Evolutionary conservation across 2,797 vertebrate species (phyloP).

Genomic region (Acrossocheilus fasciatus): DNA sequence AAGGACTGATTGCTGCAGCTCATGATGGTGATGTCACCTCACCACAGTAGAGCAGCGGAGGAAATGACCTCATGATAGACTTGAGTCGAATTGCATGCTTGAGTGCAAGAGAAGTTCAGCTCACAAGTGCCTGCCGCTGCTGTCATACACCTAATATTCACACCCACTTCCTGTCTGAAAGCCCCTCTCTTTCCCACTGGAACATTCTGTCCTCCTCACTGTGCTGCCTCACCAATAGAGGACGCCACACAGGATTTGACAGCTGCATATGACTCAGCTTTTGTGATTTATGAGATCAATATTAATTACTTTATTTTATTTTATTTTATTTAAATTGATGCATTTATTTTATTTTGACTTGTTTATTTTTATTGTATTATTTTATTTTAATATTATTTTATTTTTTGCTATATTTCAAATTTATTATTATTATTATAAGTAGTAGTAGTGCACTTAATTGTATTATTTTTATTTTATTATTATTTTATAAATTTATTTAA

Average conservation of each 20-base stretch:
- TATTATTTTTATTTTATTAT: too few species aligned
- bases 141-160: neutral
- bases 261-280: neutral
- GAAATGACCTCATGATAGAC: neutral
- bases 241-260: neutral
- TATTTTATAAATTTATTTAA: too few species aligned
- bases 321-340: too few species aligned
- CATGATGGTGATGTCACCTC: constrained; percentile 13
- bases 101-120: neutral
- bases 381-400: too few species aligned
- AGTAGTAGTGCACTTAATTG: too few species aligned
- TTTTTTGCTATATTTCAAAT: too few species aligned
- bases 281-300: neutral
- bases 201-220: constrained; percentile 11
- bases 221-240: neutral
- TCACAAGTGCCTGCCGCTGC: neutral
- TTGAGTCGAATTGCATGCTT: neutral
- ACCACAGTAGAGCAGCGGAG: neutral
- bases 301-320: too few species aligned
- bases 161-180: constrained; percentile 42
- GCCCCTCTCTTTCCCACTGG: neutral
- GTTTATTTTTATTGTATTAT: too few species aligned
- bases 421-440: too few species aligned
- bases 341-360: too few species aligned
- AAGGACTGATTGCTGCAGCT: neutral